A percentile compares a stretch with the other conserved stretches of the same genome.
phyloP scores from a whole-genome alignment of 2,888 invertebrate species.

The Eupithecia inturbata region DNA sequence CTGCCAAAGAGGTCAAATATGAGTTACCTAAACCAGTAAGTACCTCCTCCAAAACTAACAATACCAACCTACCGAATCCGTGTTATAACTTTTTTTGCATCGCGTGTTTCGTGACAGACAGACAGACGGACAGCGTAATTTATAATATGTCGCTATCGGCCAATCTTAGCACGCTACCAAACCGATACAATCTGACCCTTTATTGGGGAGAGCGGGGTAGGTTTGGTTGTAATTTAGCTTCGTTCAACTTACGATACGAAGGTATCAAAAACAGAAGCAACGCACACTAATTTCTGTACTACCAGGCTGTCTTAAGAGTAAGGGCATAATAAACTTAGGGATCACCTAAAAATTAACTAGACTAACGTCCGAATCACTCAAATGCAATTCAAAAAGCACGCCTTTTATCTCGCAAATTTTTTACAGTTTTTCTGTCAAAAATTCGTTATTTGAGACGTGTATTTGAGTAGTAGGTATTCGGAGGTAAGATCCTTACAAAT shows the following conservation, averaged over 20 bases:
- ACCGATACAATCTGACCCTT: constrained; percentile 34
- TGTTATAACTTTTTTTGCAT: constrained; percentile 72
- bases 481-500: too few relatives aligned
- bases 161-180: constrained; percentile 58
- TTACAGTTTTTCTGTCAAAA: too few relatives aligned
- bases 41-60: constrained; percentile 25
- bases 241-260: background rate
- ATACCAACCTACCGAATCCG: constrained; percentile 1
- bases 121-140: constrained; percentile 81
- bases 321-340: background rate
- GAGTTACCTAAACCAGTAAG: too few relatives aligned
- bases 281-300: background rate
- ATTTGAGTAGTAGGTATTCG: too few relatives aligned
- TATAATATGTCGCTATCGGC: constrained; percentile 81
- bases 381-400: too few relatives aligned
- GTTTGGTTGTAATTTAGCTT: background rate
- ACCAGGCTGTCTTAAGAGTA: background rate
- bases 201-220: constrained; percentile 18
- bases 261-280: background rate
- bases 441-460: too few relatives aligned
- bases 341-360: too few relatives aligned
- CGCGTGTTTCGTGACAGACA: constrained; percentile 81
- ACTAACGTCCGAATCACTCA: too few relatives aligned
- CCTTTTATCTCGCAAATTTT: too few relatives aligned
- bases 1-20: too few relatives aligned